phyloP scores from a whole-genome alignment of 2,888 invertebrate species.

The Aleiodes testaceus region DNA sequence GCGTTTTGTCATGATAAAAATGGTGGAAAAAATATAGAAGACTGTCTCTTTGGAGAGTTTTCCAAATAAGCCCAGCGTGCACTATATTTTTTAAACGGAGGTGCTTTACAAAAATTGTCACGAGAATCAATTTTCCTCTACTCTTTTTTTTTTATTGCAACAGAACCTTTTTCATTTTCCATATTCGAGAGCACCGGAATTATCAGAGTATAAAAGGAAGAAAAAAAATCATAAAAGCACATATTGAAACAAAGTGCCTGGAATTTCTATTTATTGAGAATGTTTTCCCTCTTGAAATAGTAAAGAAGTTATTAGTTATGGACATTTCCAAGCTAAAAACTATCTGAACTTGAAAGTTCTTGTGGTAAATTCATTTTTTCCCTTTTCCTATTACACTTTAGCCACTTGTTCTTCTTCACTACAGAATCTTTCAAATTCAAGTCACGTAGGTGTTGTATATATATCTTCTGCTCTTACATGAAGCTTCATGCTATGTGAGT shows the following conservation, averaged over 20 bases:
- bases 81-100: no score
- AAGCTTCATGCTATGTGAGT: slow-evolving; percentile 35
- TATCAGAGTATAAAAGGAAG: no score
- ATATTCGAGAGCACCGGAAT: no score
- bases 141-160: no score
- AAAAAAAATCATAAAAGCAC: no score
- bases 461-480: slow-evolving; percentile 37
- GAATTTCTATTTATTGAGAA: no score
- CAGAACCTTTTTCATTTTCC: no score
- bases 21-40: slow-evolving; percentile 28
- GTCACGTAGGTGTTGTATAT: slow-evolving; percentile 39
- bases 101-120: no score
- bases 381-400: slow-evolving; percentile 12
- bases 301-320: slow-evolving; percentile 1
- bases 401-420: slow-evolving; percentile 18
- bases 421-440: slow-evolving; percentile 30
- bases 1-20: slow-evolving; percentile 39
- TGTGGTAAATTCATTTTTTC: slow-evolving; percentile 21
- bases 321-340: neutral
- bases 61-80: neutral
- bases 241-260: no score
- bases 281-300: neutral
- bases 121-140: no score
- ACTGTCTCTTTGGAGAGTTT: slow-evolving; percentile 32
- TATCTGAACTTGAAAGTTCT: slow-evolving; percentile 30